phyloP scores from a whole-genome alignment of 2,113 vertebrate genomes.

The Rissa tridactyla region DNA sequence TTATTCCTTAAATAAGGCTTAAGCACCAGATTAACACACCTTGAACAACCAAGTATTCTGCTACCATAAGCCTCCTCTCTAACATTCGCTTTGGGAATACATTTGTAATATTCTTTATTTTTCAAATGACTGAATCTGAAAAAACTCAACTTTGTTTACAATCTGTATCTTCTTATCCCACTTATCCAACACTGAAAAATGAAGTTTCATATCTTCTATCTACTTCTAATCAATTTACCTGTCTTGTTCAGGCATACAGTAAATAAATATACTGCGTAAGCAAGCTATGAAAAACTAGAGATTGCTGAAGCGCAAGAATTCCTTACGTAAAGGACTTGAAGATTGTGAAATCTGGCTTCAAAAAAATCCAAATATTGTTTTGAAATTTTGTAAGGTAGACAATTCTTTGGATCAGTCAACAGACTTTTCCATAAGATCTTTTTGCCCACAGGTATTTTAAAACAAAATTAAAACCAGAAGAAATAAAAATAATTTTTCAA shows the following conservation, averaged over 20 bases:
- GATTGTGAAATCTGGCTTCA: neutral
- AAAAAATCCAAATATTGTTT: neutral
- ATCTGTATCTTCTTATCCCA: neutral
- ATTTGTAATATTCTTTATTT: neutral
- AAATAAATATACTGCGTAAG: neutral
- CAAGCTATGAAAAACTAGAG: neutral
- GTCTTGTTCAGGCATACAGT: neutral
- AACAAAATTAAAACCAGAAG: neutral
- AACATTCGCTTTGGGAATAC: neutral
- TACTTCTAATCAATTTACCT: neutral
- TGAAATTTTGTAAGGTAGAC: neutral
- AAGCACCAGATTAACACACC: neutral
- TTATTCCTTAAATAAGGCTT: neutral
- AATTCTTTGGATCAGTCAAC: neutral
- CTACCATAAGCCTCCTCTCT: neutral
- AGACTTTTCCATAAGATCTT: neutral
- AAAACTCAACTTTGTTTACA: neutral
- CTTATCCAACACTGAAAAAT: neutral
- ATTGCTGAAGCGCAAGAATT: neutral
- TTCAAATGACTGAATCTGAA: neutral
- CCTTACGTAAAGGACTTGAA: neutral
- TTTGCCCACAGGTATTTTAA: neutral
- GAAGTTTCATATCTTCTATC: neutral
- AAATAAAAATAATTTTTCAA: neutral
- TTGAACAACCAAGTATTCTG: neutral